These are phyloP conservation scores for Iselma pallidipennis DNA, from an alignment of 2,888 invertebrate genomes.

Conservation along the genomic window DNA sequence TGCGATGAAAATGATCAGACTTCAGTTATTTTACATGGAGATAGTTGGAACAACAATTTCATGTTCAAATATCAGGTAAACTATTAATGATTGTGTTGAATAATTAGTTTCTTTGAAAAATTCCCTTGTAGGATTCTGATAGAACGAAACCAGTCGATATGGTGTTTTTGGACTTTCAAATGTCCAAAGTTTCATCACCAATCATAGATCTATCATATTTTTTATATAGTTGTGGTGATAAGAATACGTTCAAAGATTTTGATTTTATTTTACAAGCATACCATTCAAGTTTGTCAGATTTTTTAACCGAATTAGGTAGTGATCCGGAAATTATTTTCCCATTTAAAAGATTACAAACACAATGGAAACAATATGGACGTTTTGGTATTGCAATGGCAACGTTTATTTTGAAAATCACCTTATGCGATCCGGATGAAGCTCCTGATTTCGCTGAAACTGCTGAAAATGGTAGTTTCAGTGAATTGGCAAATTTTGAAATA, in stretches of 20 bases:
- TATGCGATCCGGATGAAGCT: conserved; percentile 32
- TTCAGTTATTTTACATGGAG: conserved; percentile 23
- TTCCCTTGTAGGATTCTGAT: conserved; percentile 26
- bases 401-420: conserved; percentile 32
- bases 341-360: conserved; percentile 30
- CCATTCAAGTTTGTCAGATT: conserved; percentile 31
- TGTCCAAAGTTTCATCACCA: conserved; percentile 36
- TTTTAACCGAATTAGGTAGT: conserved; percentile 33
- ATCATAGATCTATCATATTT: conserved; percentile 41
- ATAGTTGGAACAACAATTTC: conserved; percentile 31
- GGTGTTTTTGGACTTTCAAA: conserved; percentile 41
- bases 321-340: conserved; percentile 29
- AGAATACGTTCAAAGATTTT: conserved; percentile 32
- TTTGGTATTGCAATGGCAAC: conserved; percentile 34
- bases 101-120: neutral
- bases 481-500: neutral
- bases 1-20: conserved; percentile 5
- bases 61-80: conserved; percentile 29
- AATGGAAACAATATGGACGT: conserved; percentile 37
- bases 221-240: conserved; percentile 36
- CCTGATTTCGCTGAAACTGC: conserved; percentile 28
- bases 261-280: conserved; percentile 38
- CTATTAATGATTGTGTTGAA: neutral
- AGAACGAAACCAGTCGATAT: conserved; percentile 33
- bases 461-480: neutral